Conservation (phyloP, 2,888 invertebrate genomes). For the Tetropium fuscum region DNA sequence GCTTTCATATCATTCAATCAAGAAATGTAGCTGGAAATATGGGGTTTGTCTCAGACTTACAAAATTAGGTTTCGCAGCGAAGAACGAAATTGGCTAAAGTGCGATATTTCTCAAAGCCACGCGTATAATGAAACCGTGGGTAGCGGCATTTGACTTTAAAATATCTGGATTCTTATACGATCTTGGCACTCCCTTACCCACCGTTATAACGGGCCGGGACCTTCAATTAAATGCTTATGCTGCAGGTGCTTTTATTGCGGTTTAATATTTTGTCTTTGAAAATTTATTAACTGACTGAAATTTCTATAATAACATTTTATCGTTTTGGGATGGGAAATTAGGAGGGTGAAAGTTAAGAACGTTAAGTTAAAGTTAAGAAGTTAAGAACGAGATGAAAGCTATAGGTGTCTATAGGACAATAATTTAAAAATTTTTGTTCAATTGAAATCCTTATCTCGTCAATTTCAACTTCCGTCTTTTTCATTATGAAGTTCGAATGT, state of each 20-base stretch:
- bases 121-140: conserved; percentile 62
- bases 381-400: too few relatives aligned
- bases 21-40: conserved; percentile 64
- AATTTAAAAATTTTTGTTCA: too few relatives aligned
- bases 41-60: conserved; percentile 61
- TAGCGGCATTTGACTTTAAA: conserved; percentile 63
- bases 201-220: conserved; percentile 34
- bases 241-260: conserved; percentile 41
- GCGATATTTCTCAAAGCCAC: conserved; percentile 62
- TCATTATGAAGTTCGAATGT: too few relatives aligned
- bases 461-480: too few relatives aligned
- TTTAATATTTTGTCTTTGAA: conserved; percentile 44
- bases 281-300: conserved; percentile 36
- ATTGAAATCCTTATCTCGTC: too few relatives aligned
- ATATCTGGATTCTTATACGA: conserved; percentile 58
- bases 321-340: conserved; percentile 2
- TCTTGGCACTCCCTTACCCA: conserved; percentile 49
- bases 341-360: too few relatives aligned
- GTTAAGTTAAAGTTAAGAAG: too few relatives aligned
- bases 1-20: conserved; percentile 61
- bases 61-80: conserved; percentile 62
- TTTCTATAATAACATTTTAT: conserved; percentile 17
- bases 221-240: conserved; percentile 45
- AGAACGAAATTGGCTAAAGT: conserved; percentile 61
- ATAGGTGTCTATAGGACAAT: too few relatives aligned